Evolutionary conservation across 1,140 invertebrate species (phyloP).

Genomic region (Chlorops oryzae): DNA sequence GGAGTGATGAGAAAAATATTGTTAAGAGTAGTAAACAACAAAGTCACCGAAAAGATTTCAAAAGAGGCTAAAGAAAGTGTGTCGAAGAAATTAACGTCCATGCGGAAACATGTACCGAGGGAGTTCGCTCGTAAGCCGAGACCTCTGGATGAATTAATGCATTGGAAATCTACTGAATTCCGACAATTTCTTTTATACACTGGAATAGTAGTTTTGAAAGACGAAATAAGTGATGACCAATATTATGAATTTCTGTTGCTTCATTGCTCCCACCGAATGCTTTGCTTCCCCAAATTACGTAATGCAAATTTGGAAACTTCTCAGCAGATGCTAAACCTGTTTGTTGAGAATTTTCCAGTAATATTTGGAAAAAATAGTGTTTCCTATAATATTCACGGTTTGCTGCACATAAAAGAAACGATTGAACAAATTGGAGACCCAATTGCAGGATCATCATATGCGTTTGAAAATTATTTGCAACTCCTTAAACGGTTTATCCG

Average conservation of each 20-base stretch:
- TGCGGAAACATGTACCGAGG: too few species aligned
- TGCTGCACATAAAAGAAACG: not conserved
- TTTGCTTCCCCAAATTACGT: too few species aligned
- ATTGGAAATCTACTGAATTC: constrained; percentile 4
- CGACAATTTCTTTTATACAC: not conserved
- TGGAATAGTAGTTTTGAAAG: constrained; percentile 1
- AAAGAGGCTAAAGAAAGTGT: too few species aligned
- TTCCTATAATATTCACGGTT: constrained; percentile 5
- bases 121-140: too few species aligned
- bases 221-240: not conserved
- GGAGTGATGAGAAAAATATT: too few species aligned
- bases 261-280: not conserved
- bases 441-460: not conserved
- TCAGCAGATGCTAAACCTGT: not conserved
- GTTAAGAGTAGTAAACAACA: too few species aligned
- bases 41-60: too few species aligned
- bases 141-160: not conserved
- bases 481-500: too few species aligned
- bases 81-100: too few species aligned
- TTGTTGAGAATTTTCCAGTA: not conserved
- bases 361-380: constrained; percentile 1
- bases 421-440: not conserved
- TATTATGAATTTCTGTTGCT: constrained; percentile 2
- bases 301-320: not conserved
- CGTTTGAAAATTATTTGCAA: constrained; percentile 8